A percentile compares a stretch with the other conserved stretches of the same genome.
phyloP scores from a whole-genome alignment of 2,888 invertebrate genomes.

The Platycheirus rosarum region DNA sequence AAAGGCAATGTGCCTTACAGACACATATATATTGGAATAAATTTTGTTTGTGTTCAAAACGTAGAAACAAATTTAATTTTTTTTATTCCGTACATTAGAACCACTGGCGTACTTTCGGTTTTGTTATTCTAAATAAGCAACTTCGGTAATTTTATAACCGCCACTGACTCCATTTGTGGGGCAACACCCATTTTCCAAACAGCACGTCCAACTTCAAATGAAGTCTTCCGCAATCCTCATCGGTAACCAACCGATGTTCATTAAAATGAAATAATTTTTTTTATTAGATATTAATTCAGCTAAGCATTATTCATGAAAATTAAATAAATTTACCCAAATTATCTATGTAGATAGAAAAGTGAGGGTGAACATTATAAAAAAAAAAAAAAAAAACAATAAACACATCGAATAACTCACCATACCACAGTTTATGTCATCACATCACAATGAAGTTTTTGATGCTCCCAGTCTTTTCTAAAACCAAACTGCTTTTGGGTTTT shows the following conservation, averaged over 20 bases:
- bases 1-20: too few species aligned
- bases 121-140: too few species aligned
- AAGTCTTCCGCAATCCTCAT: slow-evolving; percentile 45
- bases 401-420: background rate
- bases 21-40: too few species aligned
- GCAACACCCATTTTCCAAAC: too few species aligned
- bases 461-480: slow-evolving; percentile 2
- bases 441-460: background rate
- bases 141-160: too few species aligned
- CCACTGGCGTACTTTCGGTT: too few species aligned
- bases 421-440: background rate
- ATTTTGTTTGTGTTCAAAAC: too few species aligned
- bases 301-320: slow-evolving; percentile 16
- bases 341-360: background rate
- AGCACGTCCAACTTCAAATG: too few species aligned
- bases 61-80: too few species aligned
- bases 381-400: background rate
- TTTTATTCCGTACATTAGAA: too few species aligned
- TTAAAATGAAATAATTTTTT: slow-evolving; percentile 45
- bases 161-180: too few species aligned
- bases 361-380: slow-evolving; percentile 12
- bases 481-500: background rate
- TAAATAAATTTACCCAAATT: background rate
- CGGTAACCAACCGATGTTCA: slow-evolving; percentile 36
- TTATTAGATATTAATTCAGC: slow-evolving; percentile 35